Conservation (phyloP, 2,888 invertebrate genomes). For the Argyresthia albistria region DNA sequence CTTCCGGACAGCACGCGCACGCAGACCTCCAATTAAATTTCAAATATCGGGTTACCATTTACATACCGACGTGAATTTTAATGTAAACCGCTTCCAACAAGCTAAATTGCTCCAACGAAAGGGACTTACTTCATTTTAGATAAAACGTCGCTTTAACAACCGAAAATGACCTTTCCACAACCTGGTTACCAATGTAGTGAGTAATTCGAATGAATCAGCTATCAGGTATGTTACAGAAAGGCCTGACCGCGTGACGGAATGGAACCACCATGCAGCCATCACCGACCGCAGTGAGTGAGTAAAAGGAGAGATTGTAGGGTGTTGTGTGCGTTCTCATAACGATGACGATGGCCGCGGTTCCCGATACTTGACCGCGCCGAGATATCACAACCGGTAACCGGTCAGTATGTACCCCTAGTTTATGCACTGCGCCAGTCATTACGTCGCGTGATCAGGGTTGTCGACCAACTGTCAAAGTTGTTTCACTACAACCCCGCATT, state of each 20-base stretch:
- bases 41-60: too few species aligned
- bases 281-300: neutral
- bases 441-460: too few species aligned
- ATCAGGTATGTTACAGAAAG: neutral
- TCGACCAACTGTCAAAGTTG: too few species aligned
- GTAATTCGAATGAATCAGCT: neutral
- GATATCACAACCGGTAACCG: constrained; percentile 32
- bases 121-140: too few species aligned
- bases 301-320: neutral
- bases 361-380: constrained; percentile 25
- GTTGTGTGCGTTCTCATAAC: neutral
- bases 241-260: neutral
- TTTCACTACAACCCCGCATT: too few species aligned
- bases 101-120: too few species aligned
- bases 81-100: too few species aligned
- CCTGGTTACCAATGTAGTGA: neutral
- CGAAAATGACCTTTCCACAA: neutral
- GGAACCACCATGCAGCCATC: neutral
- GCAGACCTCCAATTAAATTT: too few species aligned
- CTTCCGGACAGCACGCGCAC: too few species aligned
- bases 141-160: neutral
- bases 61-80: too few species aligned
- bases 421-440: too few species aligned
- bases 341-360: constrained; percentile 1
- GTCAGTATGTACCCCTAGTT: neutral